phyloP scores from a whole-genome alignment of 2,888 invertebrate species.

The Heliconius ismenius region DNA sequence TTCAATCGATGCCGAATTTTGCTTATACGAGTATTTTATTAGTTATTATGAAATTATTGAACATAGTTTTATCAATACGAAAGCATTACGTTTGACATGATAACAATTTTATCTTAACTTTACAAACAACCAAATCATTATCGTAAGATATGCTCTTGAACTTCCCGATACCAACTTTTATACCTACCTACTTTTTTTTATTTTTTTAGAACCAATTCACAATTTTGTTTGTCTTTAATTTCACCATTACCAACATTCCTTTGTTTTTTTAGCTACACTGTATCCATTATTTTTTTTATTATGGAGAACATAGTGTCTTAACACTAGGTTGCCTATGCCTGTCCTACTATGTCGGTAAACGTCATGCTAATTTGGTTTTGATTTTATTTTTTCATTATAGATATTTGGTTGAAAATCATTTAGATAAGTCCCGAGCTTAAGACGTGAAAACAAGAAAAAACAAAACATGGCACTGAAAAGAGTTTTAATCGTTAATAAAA shows the following conservation, averaged over 20 bases:
- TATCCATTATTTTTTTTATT: neutral
- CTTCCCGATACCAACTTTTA: neutral
- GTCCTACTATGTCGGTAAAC: too few relatives aligned
- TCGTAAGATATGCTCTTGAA: neutral
- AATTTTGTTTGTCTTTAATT: too few relatives aligned
- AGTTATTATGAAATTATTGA: neutral
- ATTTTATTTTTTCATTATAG: neutral
- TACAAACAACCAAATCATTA: neutral
- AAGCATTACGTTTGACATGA: neutral
- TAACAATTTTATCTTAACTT: constrained; percentile 2
- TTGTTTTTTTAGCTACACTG: too few relatives aligned
- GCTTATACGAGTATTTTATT: neutral
- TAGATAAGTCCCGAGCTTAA: neutral
- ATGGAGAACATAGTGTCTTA: too few relatives aligned
- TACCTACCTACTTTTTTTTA: too few relatives aligned
- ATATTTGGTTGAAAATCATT: neutral
- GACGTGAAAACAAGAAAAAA: neutral
- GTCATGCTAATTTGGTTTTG: too few relatives aligned
- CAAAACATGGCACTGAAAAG: constrained; percentile 58
- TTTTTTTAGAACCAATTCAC: too few relatives aligned
- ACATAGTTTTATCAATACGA: neutral
- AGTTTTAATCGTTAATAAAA: constrained; percentile 66
- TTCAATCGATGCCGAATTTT: neutral
- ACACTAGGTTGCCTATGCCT: too few relatives aligned
- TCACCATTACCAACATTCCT: too few relatives aligned